Conservation (phyloP, 2,888 invertebrate species). For the Ophion ventricosus region DNA sequence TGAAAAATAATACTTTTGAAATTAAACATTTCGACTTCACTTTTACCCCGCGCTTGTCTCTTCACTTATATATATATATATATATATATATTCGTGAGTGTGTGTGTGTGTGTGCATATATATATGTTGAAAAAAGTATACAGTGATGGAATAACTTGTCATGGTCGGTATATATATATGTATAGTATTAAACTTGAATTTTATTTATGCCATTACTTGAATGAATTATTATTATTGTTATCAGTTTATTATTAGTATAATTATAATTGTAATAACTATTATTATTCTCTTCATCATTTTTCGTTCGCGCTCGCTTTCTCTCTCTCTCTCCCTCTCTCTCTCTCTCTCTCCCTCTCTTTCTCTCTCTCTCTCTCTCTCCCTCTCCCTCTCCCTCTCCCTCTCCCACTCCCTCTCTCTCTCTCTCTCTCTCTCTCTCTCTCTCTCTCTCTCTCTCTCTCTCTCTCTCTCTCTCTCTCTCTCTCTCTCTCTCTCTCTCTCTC, state of each 20-base stretch:
- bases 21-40: too few species aligned
- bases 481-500: slow-evolving; percentile 8
- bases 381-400: slow-evolving; percentile 14
- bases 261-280: background rate
- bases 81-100: background rate
- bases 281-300: slow-evolving; percentile 52
- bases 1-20: too few species aligned
- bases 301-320: slow-evolving; percentile 12
- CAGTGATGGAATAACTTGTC: slow-evolving; percentile 43
- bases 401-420: background rate
- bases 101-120: background rate
- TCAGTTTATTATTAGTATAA: slow-evolving; percentile 13
- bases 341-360: slow-evolving; percentile 6
- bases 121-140: background rate
- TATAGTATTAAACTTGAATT: slow-evolving; percentile 78
- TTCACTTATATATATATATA: too few species aligned
- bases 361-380: background rate
- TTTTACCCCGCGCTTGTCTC: too few species aligned
- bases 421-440: slow-evolving; percentile 23
- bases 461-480: slow-evolving; percentile 25
- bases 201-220: slow-evolving; percentile 77
- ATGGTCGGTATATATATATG: slow-evolving; percentile 47
- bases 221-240: slow-evolving; percentile 71
- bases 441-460: slow-evolving; percentile 16
- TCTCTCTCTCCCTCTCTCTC: slow-evolving; percentile 24